Evolutionary conservation across 2,797 vertebrate genomes (phyloP), one percentile per base, ranked within the genome.

Genomic region (Spheniscus humboldti): DNA sequence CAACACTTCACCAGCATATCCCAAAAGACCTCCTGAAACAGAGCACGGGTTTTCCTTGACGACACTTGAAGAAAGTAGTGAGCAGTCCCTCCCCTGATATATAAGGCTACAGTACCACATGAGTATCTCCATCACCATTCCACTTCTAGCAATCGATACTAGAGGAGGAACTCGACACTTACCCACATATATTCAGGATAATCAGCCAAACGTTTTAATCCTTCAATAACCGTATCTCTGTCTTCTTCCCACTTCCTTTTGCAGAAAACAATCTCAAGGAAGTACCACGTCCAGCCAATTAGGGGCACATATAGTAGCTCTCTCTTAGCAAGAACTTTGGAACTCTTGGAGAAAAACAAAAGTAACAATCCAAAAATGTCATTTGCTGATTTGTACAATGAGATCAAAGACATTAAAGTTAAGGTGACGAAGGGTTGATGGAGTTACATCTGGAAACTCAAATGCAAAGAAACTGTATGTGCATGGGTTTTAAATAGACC

Each of bases 221-320:
- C 99, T 35, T 89, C 95, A 71, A 99, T 98, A 78, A 99, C 99
- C 0, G 98, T 99, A 7, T 99, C 98, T 76, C 98, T 98, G 97
- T 99, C 99, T 79, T 99, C 99, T 88, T 99, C 99, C 99, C 99
- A 99, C 96, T 98, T 99, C 92, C 99, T 98, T 97, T 99, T 99
- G 97, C 99, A 99, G 98, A 99, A 99, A 43, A 99, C 99, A 1
- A 99, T 99, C 98, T 99, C 99, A 45, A 99, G 98, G 97, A 99
- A 99, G 97, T 99, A 99, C 99, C 99, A 99, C 0, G 99, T 99
- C 99, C 99, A 99, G 94, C 99, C 99, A 17, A 99, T 99, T 81
- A 99, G 98, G 94, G 99, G 99, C 81, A 99, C 99, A 9, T 99
- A 99, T 4, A 99, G 98, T 35, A 99, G 98, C 97, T 99, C 99